Percentiles rank a stretch among this genome's conserved stretches.
Conservation (phyloP, 1,140 invertebrate species). For the Notospermus geniculatus region DNA sequence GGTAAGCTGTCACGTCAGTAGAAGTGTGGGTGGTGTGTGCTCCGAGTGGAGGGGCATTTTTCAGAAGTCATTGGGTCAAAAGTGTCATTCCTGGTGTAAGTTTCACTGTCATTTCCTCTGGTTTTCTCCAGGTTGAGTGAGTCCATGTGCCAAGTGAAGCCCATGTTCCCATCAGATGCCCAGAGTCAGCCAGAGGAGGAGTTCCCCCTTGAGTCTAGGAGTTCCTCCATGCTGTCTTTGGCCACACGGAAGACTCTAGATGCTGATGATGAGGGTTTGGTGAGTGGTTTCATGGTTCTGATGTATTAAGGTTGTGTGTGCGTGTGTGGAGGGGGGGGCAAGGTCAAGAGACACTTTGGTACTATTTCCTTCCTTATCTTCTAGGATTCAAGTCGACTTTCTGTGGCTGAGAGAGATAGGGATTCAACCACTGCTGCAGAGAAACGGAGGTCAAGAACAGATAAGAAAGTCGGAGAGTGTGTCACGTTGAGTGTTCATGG, state of each 20-base stretch:
- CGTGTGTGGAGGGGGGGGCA: too few relatives aligned
- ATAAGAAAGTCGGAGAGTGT: constrained; percentile 60
- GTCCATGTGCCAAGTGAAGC: constrained; percentile 5
- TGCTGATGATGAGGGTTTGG: not conserved
- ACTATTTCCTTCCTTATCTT: too few relatives aligned
- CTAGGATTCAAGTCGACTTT: constrained; percentile 12
- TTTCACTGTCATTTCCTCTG: too few relatives aligned
- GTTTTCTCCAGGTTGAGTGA: constrained; percentile 6
- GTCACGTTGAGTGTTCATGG: constrained; percentile 74
- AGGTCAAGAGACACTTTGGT: not conserved
- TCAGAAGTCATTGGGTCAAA: too few relatives aligned
- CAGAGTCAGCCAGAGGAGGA: not conserved
- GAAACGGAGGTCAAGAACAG: not conserved
- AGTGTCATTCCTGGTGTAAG: too few relatives aligned
- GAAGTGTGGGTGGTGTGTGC: too few relatives aligned
- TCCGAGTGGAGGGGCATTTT: too few relatives aligned
- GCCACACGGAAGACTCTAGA: not conserved
- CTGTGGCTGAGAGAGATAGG: constrained; percentile 18
- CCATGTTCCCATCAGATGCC: not conserved
- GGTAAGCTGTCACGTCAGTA: constrained; percentile 26
- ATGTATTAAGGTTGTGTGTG: too few relatives aligned
- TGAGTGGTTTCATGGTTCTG: too few relatives aligned
- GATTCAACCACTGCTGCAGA: too few relatives aligned
- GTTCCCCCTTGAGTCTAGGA: not conserved
- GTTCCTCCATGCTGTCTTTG: not conserved